A percentile compares a stretch with the other conserved stretches of the same genome.
These are phyloP conservation scores for Mycteria americana DNA, from an alignment of 2,797 vertebrate species.

Conservation along the genomic window DNA sequence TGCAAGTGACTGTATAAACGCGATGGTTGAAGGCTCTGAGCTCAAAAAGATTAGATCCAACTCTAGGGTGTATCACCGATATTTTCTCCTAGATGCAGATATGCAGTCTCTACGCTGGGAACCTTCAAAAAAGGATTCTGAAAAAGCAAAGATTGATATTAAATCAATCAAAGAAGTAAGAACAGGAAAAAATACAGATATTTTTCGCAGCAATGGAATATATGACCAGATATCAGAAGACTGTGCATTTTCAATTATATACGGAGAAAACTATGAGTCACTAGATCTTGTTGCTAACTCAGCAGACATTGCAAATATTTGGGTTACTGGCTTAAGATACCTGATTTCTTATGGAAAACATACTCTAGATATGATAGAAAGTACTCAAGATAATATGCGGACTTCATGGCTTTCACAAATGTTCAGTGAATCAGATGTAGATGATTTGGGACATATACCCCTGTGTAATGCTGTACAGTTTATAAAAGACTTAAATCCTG, in stretches of 20 bases:
- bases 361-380: slow-evolving; percentile 95
- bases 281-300: slow-evolving; percentile 97
- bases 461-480: slow-evolving; percentile 88
- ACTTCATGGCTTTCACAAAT: slow-evolving; percentile 94
- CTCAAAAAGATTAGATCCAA: slow-evolving; percentile 96
- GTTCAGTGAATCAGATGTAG: slow-evolving; percentile 85
- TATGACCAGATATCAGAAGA: slow-evolving; percentile 99
- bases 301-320: slow-evolving; percentile 95
- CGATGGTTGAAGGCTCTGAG: slow-evolving; percentile 97
- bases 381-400: slow-evolving; percentile 93
- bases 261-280: slow-evolving; percentile 95
- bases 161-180: slow-evolving; percentile 97
- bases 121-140: slow-evolving; percentile 97
- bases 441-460: slow-evolving; percentile 82
- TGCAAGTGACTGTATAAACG: slow-evolving; percentile 93
- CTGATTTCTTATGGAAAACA: slow-evolving; percentile 97
- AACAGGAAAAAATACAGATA: slow-evolving; percentile 97
- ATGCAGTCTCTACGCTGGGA: slow-evolving; percentile 98
- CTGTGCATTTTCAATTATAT: slow-evolving; percentile 94
- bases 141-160: slow-evolving; percentile 97
- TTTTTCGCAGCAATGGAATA: slow-evolving; percentile 94
- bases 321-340: slow-evolving; percentile 96
- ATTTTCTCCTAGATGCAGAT: slow-evolving; percentile 94
- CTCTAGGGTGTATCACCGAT: slow-evolving; percentile 92
- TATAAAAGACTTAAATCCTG: slow-evolving; percentile 90